phyloP scores from a whole-genome alignment of 2,113 vertebrate genomes.

The Mellivora capensis region DNA sequence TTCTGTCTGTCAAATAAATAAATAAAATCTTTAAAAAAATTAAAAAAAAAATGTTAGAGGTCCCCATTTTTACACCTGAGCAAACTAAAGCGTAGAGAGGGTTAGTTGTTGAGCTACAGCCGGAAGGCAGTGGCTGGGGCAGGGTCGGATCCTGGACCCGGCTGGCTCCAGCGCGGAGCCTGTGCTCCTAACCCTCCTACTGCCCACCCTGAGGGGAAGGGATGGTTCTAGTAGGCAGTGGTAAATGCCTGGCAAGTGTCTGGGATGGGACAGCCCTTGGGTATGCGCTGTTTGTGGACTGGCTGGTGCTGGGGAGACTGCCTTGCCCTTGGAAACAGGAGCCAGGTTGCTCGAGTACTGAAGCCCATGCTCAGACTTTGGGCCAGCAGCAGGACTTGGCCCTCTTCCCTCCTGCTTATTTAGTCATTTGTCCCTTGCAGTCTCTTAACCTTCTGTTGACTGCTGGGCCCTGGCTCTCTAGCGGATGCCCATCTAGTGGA shows the following conservation, averaged over 20 bases:
- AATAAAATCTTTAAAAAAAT: too few relatives aligned
- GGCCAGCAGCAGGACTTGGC: not conserved
- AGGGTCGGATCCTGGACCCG: not conserved
- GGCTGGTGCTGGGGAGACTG: not conserved
- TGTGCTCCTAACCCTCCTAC: not conserved
- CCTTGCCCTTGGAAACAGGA: not conserved
- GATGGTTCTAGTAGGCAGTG: not conserved
- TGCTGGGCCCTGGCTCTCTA: not conserved
- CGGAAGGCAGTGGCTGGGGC: not conserved
- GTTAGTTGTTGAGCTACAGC: not conserved
- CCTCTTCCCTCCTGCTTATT: not conserved
- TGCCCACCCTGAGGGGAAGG: not conserved
- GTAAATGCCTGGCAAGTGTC: not conserved
- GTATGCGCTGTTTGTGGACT: not conserved
- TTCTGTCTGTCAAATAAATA: too few relatives aligned
- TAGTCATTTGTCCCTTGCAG: not conserved
- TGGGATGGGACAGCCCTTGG: too few relatives aligned
- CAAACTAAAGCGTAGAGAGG: not conserved
- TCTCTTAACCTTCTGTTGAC: not conserved
- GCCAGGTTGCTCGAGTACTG: not conserved
- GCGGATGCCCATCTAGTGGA: not conserved
- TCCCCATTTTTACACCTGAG: not conserved
- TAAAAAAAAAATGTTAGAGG: not conserved
- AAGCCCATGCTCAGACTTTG: not conserved
- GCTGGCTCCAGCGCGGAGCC: not conserved